Evolutionary conservation across 2,797 vertebrate species (phyloP).

Genomic region (Chloroceryle amazona): DNA sequence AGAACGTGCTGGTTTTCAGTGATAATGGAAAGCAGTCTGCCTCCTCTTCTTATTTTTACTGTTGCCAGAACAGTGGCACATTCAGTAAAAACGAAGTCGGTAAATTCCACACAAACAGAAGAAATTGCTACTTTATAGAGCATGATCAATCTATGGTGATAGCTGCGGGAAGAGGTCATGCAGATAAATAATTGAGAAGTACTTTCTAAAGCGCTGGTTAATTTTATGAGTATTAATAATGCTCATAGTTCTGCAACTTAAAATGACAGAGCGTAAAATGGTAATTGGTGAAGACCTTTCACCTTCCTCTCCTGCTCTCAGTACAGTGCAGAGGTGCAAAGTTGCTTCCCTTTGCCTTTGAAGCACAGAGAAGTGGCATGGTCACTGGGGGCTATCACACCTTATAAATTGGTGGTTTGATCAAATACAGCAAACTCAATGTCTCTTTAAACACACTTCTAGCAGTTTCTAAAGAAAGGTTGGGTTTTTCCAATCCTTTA

Average conservation of each 20-base stretch:
- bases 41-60: background rate
- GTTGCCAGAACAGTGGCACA: background rate
- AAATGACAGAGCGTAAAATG: slow-evolving; percentile 6
- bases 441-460: background rate
- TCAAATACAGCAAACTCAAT: background rate
- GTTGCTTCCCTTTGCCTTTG: background rate
- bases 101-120: slow-evolving; percentile 9
- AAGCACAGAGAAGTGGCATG: background rate
- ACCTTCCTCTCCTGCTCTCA: background rate
- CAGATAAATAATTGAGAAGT: slow-evolving; percentile 33
- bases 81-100: background rate
- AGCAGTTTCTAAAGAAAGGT: background rate
- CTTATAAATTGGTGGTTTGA: background rate
- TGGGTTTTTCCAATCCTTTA: background rate
- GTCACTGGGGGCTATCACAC: background rate
- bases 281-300: background rate
- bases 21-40: background rate
- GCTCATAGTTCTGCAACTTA: slow-evolving; percentile 2
- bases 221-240: slow-evolving; percentile 36
- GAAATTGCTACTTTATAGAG: background rate
- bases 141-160: background rate
- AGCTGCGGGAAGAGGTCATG: background rate
- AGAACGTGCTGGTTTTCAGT: background rate
- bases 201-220: slow-evolving; percentile 7
- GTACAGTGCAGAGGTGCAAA: background rate